Conservation (phyloP, 2,113 vertebrate genomes). For the Phaetusa simplex region DNA sequence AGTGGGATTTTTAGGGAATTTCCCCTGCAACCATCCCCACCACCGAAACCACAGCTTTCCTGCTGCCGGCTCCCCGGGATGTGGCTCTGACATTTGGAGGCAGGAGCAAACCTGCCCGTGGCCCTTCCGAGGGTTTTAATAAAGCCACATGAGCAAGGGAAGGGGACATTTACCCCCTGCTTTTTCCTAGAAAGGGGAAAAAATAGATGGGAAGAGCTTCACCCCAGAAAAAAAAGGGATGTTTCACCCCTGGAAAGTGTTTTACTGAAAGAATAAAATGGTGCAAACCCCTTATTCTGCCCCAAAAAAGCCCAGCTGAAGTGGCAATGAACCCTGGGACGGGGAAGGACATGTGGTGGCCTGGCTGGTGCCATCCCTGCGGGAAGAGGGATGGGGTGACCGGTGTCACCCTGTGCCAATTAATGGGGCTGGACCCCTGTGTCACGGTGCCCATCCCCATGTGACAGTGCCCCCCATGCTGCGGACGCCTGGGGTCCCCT, state of each 20-base stretch:
- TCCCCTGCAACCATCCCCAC: no score
- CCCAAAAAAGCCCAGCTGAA: not conserved
- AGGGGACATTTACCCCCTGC: not conserved
- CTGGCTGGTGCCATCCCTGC: fast-evolving
- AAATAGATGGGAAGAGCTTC: not conserved
- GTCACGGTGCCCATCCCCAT: fast-evolving
- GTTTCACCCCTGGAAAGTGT: not conserved
- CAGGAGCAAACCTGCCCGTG: not conserved
- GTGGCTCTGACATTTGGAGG: not conserved
- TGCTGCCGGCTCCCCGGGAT: not conserved
- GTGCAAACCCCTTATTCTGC: not conserved
- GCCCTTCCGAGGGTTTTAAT: not conserved
- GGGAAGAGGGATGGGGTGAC: not conserved
- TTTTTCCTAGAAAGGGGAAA: not conserved
- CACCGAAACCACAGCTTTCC: not conserved
- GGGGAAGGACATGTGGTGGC: not conserved
- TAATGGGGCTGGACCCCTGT: not conserved
- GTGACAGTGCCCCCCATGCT: not conserved
- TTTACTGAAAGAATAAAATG: not conserved
- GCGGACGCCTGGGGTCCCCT: no score
- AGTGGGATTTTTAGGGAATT: not conserved
- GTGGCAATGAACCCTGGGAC: fast-evolving
- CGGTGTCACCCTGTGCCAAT: not conserved
- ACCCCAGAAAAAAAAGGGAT: not conserved
- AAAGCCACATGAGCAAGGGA: not conserved